These are phyloP conservation scores for Propithecus coquereli DNA, from an alignment of 2,113 vertebrate genomes.

Conservation along the genomic window DNA sequence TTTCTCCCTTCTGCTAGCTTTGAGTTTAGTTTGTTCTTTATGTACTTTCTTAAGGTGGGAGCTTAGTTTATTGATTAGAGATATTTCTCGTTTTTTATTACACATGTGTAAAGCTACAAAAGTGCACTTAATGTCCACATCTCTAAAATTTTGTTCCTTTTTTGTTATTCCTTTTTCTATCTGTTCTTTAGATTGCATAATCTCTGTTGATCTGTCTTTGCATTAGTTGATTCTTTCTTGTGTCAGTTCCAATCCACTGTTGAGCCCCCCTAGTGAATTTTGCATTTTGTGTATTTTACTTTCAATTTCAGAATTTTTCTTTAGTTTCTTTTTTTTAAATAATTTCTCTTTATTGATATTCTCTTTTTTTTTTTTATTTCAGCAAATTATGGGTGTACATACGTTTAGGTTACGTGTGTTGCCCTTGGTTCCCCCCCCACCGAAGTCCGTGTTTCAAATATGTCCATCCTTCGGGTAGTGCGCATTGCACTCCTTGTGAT, in stretches of 20 bases:
- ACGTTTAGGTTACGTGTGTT: too few relatives aligned
- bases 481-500: too few relatives aligned
- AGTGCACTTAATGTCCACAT: neutral
- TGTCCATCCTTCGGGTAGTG: too few relatives aligned
- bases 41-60: neutral
- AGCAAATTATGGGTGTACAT: too few relatives aligned
- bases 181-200: neutral
- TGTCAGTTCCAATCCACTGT: neutral
- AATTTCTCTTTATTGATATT: neutral
- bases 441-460: too few relatives aligned
- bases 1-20: neutral
- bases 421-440: too few relatives aligned
- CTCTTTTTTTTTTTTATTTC: too few relatives aligned
- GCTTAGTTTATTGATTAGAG: neutral
- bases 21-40: neutral
- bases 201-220: neutral
- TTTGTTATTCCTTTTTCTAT: neutral
- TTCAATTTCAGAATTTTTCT: neutral
- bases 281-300: neutral
- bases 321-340: neutral
- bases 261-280: neutral
- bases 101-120: neutral
- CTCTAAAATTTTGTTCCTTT: neutral
- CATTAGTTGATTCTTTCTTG: neutral
- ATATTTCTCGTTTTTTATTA: neutral